These are phyloP conservation scores for Atta texana DNA, from an alignment of 1,140 invertebrate genomes.

Conservation along the genomic window DNA sequence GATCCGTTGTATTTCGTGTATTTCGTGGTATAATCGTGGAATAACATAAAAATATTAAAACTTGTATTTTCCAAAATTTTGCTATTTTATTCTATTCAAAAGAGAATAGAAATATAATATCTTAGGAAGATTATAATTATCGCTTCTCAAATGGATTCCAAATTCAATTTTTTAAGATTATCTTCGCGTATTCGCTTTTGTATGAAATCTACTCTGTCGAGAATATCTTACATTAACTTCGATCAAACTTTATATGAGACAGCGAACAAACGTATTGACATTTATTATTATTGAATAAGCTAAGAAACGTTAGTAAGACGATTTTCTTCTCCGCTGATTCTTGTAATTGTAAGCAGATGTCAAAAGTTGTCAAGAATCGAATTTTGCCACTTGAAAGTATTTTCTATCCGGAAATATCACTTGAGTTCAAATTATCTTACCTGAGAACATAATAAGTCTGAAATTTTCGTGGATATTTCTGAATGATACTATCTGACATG, in stretches of 20 bases:
- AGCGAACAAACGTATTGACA: conserved; percentile 16
- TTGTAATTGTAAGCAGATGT: background rate
- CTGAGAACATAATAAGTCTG: background rate
- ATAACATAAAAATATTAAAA: background rate
- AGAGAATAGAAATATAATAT: background rate
- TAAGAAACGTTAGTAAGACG: background rate
- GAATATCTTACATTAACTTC: conserved; percentile 7
- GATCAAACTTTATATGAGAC: conserved; percentile 7
- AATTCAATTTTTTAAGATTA: background rate
- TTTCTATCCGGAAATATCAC: background rate
- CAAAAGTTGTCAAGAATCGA: conserved; percentile 1
- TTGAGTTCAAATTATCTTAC: background rate
- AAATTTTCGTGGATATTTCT: background rate
- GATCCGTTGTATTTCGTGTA: background rate
- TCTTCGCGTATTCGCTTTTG: background rate
- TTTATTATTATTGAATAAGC: conserved; percentile 38
- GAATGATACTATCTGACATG: background rate
- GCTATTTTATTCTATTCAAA: background rate
- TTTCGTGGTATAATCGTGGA: background rate
- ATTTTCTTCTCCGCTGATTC: background rate
- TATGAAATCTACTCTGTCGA: background rate
- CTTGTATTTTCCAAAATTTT: background rate
- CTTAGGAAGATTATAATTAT: background rate
- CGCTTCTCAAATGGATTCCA: background rate
- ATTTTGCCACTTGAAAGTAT: background rate